A percentile compares a stretch with the other conserved stretches of the same genome.
Conservation (phyloP, 92 coral and sea anemone genomes). For the Epizoanthus fatuus region DNA sequence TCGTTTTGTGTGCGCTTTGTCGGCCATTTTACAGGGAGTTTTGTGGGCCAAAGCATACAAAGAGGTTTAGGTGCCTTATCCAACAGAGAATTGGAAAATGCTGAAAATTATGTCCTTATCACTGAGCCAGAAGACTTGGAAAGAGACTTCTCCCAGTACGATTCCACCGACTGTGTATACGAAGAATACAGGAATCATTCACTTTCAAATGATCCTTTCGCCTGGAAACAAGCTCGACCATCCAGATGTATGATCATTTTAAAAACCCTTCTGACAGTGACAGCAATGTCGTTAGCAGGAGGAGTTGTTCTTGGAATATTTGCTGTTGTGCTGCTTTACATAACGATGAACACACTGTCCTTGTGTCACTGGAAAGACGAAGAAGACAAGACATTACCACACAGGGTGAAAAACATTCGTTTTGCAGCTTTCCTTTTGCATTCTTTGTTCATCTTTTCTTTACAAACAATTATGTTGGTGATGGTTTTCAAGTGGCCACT, state of each 20-base stretch:
- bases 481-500: not conserved
- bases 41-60: slow-evolving; percentile 2
- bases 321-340: no score
- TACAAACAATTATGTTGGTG: not conserved
- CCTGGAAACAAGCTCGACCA: slow-evolving; percentile 13
- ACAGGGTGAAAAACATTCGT: not conserved
- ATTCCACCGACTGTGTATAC: not conserved
- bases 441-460: slow-evolving; percentile 14
- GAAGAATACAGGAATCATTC: no score
- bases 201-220: not conserved
- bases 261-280: not conserved
- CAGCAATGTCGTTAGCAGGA: not conserved
- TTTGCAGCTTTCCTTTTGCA: not conserved
- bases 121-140: not conserved
- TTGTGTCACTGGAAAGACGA: not conserved
- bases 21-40: slow-evolving; percentile 6
- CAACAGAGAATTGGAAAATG: not conserved
- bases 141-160: slow-evolving; percentile 1
- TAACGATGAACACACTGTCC: not conserved
- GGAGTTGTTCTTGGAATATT: no score
- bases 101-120: not conserved
- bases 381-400: not conserved
- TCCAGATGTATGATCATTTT: not conserved
- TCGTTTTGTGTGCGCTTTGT: not conserved
- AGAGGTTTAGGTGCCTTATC: slow-evolving; percentile 1